Base-by-base conservation (phyloP, 2,797 vertebrate species). In the Crocidura indochinensis region DNA sequence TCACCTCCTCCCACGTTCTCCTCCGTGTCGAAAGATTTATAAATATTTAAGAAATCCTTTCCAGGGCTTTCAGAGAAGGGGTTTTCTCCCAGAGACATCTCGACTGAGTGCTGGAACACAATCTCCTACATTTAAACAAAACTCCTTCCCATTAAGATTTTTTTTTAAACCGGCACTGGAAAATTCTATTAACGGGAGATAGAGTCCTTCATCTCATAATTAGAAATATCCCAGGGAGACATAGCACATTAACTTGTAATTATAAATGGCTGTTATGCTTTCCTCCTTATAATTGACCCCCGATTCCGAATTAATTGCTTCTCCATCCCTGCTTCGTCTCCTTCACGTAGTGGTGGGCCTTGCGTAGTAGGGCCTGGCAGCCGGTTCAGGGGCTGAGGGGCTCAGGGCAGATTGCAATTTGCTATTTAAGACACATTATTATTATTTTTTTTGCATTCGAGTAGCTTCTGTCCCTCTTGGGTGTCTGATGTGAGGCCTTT, bases 161-260 rank as follows among this genome's bases (percentile, higher is more conserved):
- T 17, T 75, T 67, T 38, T 91, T 91, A 91, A 91, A 60, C 60
- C 88, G 86, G 77, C 38, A 38, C 38, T 38, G 38, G 38, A 38
- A 95, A 95, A 96, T 95, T 95, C 91, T 96, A 92, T 95, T 96
- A 96, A 64, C 38, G 60, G 86, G 85, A 69, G 91, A 94, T 74
- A 94, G 91, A 93, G 88, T 64, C 78, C 92, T 91, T 95, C 91
- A 82, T 92, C 92, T 95, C 84, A 84, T 96, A 95, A 96, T 96
- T 95, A 94, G 87, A 90, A 93, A 91, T 93, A 91, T 95, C 80
- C 95, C 95, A 88, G 88, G 84, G 95, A 96, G 94, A 96, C 91
- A 69, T 86, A 90, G 27, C 86, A 94, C 88, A 95, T 93, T 96
- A 96, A 88, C 77, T 94, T 88, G 82, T 85, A 94, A 96, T 96